Evolutionary conservation across 2,888 invertebrate genomes (phyloP).

Genomic region (Sepiola atlantica): DNA sequence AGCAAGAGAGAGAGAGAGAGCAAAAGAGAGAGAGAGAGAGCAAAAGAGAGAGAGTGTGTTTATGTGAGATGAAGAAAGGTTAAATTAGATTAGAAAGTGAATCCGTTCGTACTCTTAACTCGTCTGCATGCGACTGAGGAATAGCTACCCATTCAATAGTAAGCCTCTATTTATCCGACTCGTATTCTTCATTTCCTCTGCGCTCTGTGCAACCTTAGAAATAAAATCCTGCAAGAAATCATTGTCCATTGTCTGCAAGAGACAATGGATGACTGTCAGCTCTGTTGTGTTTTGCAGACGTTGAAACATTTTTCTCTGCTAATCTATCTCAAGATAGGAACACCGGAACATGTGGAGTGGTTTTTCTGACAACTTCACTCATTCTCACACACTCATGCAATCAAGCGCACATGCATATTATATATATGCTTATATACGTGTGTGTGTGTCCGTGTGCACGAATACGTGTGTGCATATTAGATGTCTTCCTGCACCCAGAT

Average conservation of each 20-base stretch:
- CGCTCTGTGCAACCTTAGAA: not conserved
- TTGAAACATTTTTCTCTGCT: not conserved
- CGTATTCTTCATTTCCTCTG: not conserved
- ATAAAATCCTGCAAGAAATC: not conserved
- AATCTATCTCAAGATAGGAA: not conserved
- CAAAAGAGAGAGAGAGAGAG: not conserved
- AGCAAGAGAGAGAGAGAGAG: not conserved
- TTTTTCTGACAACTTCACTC: not conserved
- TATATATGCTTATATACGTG: not conserved
- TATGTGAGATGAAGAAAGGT: not conserved
- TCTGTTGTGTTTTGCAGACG: not conserved
- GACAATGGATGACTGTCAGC: not conserved
- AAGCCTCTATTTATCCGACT: not conserved
- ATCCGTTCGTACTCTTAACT: not conserved
- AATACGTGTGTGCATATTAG: not conserved
- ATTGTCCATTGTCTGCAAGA: conserved; percentile 17
- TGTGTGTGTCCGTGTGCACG: not conserved
- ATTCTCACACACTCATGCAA: no score
- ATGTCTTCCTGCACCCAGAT: not conserved
- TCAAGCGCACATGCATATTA: not conserved
- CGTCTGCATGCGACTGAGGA: not conserved
- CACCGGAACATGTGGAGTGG: not conserved
- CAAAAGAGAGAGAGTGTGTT: not conserved
- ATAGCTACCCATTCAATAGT: not conserved
- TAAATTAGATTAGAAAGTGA: not conserved